A percentile compares a stretch with the other conserved stretches of the same genome.
phyloP scores from a whole-genome alignment of 2,113 vertebrate genomes.

The Onychostoma macrolepis region DNA sequence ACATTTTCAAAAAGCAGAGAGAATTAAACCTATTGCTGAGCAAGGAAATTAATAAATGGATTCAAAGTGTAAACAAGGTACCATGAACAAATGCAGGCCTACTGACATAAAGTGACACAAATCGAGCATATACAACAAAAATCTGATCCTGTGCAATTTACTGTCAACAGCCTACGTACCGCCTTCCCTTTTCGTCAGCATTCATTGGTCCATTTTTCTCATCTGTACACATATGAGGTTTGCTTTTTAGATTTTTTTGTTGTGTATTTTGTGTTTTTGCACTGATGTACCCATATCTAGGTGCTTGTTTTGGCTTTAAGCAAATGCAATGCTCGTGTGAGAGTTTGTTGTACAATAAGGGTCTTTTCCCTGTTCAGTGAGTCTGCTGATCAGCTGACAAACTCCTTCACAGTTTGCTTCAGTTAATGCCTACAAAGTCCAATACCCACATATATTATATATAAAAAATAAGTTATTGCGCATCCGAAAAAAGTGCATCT shows the following conservation, averaged over 20 bases:
- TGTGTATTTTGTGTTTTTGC: slow-evolving; percentile 52
- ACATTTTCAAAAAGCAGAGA: slow-evolving; percentile 46
- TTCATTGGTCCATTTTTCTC: slow-evolving; percentile 44
- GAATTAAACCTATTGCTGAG: slow-evolving; percentile 27
- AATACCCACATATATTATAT: slow-evolving; percentile 70
- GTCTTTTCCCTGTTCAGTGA: slow-evolving; percentile 49
- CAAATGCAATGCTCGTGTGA: slow-evolving; percentile 61
- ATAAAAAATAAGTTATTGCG: slow-evolving; percentile 87
- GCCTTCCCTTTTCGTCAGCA: slow-evolving; percentile 39
- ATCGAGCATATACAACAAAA: slow-evolving; percentile 43
- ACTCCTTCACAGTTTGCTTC: slow-evolving; percentile 66
- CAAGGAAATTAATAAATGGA: not conserved
- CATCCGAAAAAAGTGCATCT: slow-evolving; percentile 83
- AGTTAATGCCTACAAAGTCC: slow-evolving; percentile 58
- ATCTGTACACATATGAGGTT: slow-evolving; percentile 43
- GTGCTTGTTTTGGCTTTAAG: slow-evolving; percentile 73
- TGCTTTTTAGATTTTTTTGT: slow-evolving; percentile 20
- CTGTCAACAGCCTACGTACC: slow-evolving; percentile 35
- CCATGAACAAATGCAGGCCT: slow-evolving; percentile 29
- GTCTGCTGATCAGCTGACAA: slow-evolving; percentile 54
- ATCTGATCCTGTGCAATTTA: slow-evolving; percentile 52
- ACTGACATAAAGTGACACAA: slow-evolving; percentile 52
- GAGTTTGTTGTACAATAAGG: slow-evolving; percentile 64
- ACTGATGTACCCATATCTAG: slow-evolving; percentile 60
- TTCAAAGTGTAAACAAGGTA: slow-evolving; percentile 47